Percentiles rank a stretch among this genome's conserved stretches.
Conservation (phyloP, 2,797 vertebrate genomes). For the Apogon talboti region DNA sequence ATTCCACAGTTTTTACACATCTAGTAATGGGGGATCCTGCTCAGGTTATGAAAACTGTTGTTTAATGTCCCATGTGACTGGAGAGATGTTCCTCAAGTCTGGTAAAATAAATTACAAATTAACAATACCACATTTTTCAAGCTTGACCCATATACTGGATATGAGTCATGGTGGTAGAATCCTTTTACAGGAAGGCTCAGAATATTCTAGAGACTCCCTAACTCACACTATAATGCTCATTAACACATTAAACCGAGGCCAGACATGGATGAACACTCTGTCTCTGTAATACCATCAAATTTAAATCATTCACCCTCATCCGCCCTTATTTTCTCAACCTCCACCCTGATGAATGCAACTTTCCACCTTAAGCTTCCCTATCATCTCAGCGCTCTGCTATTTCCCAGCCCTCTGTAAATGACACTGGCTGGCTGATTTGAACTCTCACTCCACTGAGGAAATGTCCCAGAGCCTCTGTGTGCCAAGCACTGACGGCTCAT, state of each 20-base stretch:
- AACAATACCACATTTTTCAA: background rate
- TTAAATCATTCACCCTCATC: conserved; percentile 29
- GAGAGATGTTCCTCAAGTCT: conserved; percentile 5
- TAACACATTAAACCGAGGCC: background rate
- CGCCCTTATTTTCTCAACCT: conserved; percentile 36
- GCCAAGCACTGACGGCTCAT: conserved; percentile 76
- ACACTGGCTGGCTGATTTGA: conserved; percentile 79
- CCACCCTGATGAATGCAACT: conserved; percentile 54
- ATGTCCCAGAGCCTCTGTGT: conserved; percentile 73
- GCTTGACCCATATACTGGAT: background rate
- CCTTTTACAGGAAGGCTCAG: background rate
- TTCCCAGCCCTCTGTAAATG: conserved; percentile 83
- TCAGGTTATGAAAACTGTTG: conserved; percentile 15
- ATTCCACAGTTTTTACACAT: conserved; percentile 55
- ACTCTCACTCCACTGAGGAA: conserved; percentile 83
- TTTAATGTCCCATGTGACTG: background rate
- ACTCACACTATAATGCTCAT: background rate
- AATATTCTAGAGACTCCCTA: conserved; percentile 20
- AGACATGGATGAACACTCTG: conserved; percentile 1
- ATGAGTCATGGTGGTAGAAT: background rate
- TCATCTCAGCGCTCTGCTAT: conserved; percentile 80
- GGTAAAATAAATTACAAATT: background rate
- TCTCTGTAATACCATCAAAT: conserved; percentile 33
- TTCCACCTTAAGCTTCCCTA: conserved; percentile 65
- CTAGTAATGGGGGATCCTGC: background rate